A percentile compares a stretch with the other conserved stretches of the same genome.
phyloP scores from a whole-genome alignment of 2,113 vertebrate species.

The Tetraodon nigroviridis region DNA sequence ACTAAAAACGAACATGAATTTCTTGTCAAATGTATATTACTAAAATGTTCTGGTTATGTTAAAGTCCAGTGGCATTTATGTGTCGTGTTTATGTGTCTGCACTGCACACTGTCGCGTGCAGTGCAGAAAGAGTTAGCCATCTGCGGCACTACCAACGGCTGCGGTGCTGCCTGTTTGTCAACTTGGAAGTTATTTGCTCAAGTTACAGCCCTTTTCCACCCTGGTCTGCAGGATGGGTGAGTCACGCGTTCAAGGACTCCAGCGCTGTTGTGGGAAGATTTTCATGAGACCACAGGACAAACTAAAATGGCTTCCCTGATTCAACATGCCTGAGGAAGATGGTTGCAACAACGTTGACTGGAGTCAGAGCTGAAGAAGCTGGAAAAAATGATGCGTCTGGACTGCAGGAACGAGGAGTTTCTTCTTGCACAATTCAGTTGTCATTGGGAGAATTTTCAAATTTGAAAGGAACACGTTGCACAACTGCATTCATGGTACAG shows the following conservation, averaged over 20 bases:
- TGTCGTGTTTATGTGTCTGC: too few relatives aligned
- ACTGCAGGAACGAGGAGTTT: constrained; percentile 11
- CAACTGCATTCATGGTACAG: neutral
- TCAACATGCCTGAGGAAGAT: constrained; percentile 37
- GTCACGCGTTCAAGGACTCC: constrained; percentile 69
- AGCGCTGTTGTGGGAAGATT: constrained; percentile 66
- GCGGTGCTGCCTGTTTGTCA: constrained; percentile 24
- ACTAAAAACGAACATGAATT: constrained; percentile 21
- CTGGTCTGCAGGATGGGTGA: constrained; percentile 70
- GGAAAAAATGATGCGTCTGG: constrained; percentile 60
- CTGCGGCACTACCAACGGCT: constrained; percentile 34
- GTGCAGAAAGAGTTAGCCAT: constrained; percentile 48
- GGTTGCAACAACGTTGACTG: constrained; percentile 37
- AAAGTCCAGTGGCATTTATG: neutral
- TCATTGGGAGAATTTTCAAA: neutral
- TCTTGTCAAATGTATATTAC: neutral
- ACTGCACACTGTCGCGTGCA: constrained; percentile 15
- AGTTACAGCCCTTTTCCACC: constrained; percentile 61
- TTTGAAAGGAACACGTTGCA: neutral
- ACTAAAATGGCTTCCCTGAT: constrained; percentile 69
- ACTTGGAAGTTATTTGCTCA: constrained; percentile 60
- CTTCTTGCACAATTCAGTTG: constrained; percentile 25
- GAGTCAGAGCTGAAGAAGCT: constrained; percentile 38
- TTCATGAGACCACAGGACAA: constrained; percentile 66
- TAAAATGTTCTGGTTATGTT: neutral